A percentile compares a stretch with the other conserved stretches of the same genome.
These are phyloP conservation scores for Rhagoletis pomonella DNA, from an alignment of 1,140 invertebrate genomes.

Conservation along the genomic window DNA sequence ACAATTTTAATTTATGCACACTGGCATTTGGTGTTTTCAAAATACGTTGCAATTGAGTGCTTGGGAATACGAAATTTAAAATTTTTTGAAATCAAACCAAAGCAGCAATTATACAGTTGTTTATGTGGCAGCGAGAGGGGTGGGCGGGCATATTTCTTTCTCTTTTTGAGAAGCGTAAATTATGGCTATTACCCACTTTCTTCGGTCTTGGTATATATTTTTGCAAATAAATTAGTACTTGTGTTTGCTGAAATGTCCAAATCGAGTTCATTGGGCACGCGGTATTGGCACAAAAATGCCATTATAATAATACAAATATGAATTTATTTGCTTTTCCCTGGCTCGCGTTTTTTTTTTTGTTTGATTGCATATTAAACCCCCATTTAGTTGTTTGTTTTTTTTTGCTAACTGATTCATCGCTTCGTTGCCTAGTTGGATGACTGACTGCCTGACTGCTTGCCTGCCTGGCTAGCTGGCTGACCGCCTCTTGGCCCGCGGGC, in stretches of 20 bases:
- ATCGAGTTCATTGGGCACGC: neutral
- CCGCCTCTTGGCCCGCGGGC: neutral
- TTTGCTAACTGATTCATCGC: constrained; percentile 25
- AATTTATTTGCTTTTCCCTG: neutral
- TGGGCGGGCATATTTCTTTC: too few relatives aligned
- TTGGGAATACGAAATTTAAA: too few relatives aligned
- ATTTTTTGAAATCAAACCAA: too few relatives aligned
- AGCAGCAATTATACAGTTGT: too few relatives aligned
- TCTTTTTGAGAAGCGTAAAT: too few relatives aligned
- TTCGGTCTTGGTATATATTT: too few relatives aligned
- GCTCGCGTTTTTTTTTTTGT: neutral
- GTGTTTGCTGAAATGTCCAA: too few relatives aligned
- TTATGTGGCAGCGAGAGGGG: too few relatives aligned
- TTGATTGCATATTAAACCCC: constrained; percentile 24
- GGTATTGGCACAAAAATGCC: constrained; percentile 39
- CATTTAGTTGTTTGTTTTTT: constrained; percentile 1
- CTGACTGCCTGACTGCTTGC: neutral
- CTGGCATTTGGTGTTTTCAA: too few relatives aligned
- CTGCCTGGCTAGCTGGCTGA: constrained; percentile 4
- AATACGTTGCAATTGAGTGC: too few relatives aligned
- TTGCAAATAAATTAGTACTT: too few relatives aligned
- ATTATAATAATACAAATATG: neutral
- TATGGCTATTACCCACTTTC: too few relatives aligned
- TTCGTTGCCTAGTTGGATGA: neutral
- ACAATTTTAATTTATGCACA: constrained; percentile 6